These are phyloP conservation scores for Phrynocephalus vlangalii DNA, from an alignment of 2,797 vertebrate species.

Conservation along the genomic window DNA sequence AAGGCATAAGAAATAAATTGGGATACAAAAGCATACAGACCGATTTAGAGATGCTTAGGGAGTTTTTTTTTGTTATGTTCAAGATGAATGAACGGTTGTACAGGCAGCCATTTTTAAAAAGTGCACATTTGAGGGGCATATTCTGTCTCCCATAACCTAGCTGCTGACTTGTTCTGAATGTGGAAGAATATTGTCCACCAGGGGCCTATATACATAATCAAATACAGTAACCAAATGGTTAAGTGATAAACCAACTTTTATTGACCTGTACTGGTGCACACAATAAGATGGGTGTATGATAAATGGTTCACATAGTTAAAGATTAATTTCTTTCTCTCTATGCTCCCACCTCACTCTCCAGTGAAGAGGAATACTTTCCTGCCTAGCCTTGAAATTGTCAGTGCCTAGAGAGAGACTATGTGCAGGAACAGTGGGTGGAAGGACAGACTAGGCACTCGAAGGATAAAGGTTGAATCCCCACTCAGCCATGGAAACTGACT, in stretches of 20 bases:
- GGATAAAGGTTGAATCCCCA: no score
- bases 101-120: background rate
- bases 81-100: conserved; percentile 20
- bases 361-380: background rate
- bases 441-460: no score
- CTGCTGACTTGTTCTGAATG: background rate
- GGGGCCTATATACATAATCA: background rate
- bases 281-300: background rate
- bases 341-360: background rate
- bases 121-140: background rate
- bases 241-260: background rate
- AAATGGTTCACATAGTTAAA: background rate
- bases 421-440: background rate
- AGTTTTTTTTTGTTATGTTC: background rate
- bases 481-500: no score
- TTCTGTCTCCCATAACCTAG: background rate
- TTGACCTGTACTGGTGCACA: background rate
- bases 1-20: conserved; percentile 6
- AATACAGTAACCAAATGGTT: background rate
- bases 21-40: conserved; percentile 6
- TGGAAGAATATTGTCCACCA: background rate
- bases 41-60: background rate
- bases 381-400: no score
- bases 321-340: background rate
- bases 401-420: no score